Evolutionary conservation across 1,140 invertebrate species (phyloP).

Genomic region (Acromyrmex heyeri): DNA sequence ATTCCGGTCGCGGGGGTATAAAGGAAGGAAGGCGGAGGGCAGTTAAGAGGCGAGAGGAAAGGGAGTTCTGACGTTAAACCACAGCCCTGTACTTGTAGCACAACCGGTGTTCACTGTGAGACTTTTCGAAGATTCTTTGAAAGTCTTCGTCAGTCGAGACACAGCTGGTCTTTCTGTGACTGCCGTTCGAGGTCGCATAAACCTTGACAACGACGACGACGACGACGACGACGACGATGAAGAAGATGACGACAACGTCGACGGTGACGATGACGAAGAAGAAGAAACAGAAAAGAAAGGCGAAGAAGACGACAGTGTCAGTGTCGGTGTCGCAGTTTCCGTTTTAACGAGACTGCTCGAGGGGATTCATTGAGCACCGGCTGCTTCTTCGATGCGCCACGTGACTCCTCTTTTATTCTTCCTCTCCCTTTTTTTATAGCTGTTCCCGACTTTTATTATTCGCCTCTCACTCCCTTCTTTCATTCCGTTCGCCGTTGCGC

Average conservation of each 20-base stretch:
- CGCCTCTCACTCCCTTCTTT: constrained; percentile 54
- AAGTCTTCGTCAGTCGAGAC: constrained; percentile 16
- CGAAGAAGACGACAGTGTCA: constrained; percentile 29
- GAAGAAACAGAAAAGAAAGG: not conserved
- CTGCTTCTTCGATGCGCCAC: constrained; percentile 71
- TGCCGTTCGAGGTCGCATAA: constrained; percentile 17
- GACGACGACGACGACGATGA: constrained; percentile 17
- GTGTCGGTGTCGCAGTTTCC: constrained; percentile 62
- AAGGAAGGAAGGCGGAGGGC: not conserved
- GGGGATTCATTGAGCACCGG: constrained; percentile 75
- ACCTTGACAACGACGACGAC: constrained; percentile 33
- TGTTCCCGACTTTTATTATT: constrained; percentile 68
- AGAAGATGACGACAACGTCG: not conserved
- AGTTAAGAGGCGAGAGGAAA: not conserved
- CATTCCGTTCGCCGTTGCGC: constrained; percentile 15
- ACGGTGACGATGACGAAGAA: constrained; percentile 7
- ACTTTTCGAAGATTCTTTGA: constrained; percentile 52
- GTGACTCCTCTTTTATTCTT: constrained; percentile 62
- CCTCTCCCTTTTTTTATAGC: constrained; percentile 46
- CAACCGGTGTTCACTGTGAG: constrained; percentile 5
- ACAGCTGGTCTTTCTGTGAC: constrained; percentile 60
- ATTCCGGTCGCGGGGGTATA: not conserved
- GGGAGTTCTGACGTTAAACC: constrained; percentile 28
- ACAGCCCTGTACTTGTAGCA: constrained; percentile 55
- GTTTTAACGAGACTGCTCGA: constrained; percentile 74